These are phyloP conservation scores for Mionectes olivaceus DNA, from an alignment of 2,797 vertebrate species.

Conservation along the genomic window DNA sequence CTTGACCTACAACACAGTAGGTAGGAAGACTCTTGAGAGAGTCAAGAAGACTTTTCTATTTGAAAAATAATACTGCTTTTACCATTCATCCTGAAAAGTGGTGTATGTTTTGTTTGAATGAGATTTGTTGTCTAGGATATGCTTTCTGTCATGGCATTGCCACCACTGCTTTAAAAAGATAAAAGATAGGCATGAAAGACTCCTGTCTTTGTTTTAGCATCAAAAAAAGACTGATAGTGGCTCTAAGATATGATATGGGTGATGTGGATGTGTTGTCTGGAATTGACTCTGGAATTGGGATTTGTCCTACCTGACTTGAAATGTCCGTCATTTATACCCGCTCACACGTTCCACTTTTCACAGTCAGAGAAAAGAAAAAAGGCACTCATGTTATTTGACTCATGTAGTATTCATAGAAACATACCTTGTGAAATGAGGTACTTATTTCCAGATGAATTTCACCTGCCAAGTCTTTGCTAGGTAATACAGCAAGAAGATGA, in stretches of 20 bases:
- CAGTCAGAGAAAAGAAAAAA: neutral
- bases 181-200: neutral
- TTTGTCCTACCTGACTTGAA: neutral
- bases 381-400: neutral
- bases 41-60: slow-evolving; percentile 13
- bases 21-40: neutral
- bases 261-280: neutral
- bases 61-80: slow-evolving; percentile 6
- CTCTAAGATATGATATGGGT: neutral
- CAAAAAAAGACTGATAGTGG: neutral
- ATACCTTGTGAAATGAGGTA: neutral
- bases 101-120: neutral
- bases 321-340: neutral
- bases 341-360: neutral
- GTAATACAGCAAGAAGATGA: neutral
- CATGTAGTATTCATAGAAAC: neutral
- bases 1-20: neutral
- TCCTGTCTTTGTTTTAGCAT: neutral
- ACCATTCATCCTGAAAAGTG: neutral
- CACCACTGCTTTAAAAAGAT: neutral
- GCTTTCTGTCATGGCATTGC: neutral
- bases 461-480: neutral
- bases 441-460: neutral
- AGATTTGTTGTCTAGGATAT: neutral
- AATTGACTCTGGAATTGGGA: neutral